These are phyloP conservation scores for Microctenopoma stevenorrisi DNA, from an alignment of 2,797 vertebrate species.

Conservation along the genomic window DNA sequence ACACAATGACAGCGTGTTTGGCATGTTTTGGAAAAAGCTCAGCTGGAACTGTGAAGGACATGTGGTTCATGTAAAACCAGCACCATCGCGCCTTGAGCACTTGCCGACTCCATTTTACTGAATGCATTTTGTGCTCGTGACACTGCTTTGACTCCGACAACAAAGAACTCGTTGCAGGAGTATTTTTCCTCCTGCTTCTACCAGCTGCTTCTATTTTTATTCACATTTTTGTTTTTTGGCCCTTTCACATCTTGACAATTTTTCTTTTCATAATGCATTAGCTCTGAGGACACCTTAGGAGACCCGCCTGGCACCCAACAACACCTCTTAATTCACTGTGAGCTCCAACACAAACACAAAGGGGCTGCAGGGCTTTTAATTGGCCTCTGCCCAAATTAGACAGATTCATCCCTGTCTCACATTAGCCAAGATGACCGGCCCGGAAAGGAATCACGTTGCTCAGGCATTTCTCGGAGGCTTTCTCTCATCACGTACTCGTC, in stretches of 20 bases:
- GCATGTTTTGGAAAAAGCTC: not conserved
- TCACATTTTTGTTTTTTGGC: conserved; percentile 25
- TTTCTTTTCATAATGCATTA: conserved; percentile 47
- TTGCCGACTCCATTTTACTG: not conserved
- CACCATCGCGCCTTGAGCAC: not conserved
- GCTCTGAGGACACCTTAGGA: conserved; percentile 50
- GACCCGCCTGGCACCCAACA: conserved; percentile 50
- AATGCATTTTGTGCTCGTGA: not conserved
- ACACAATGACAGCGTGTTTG: not conserved
- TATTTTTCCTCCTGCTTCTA: not conserved
- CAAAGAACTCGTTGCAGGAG: conserved; percentile 5
- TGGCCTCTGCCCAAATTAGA: conserved; percentile 64
- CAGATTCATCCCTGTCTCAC: conserved; percentile 57
- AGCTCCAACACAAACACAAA: conserved; percentile 28
- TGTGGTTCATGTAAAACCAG: not conserved
- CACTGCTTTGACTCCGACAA: conserved; percentile 11
- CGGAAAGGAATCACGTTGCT: conserved; percentile 40
- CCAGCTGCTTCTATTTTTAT: conserved; percentile 37
- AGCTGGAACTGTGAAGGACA: not conserved
- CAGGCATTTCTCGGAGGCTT: conserved; percentile 65
- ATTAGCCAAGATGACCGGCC: conserved; percentile 60
- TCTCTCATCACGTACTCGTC: conserved; percentile 29
- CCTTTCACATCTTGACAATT: conserved; percentile 23
- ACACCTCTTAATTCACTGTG: conserved; percentile 59
- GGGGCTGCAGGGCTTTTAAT: conserved; percentile 63